A percentile compares a stretch with the other conserved stretches of the same genome.
These are phyloP conservation scores for Wasmannia auropunctata DNA, from an alignment of 1,140 invertebrate species.

Conservation along the genomic window DNA sequence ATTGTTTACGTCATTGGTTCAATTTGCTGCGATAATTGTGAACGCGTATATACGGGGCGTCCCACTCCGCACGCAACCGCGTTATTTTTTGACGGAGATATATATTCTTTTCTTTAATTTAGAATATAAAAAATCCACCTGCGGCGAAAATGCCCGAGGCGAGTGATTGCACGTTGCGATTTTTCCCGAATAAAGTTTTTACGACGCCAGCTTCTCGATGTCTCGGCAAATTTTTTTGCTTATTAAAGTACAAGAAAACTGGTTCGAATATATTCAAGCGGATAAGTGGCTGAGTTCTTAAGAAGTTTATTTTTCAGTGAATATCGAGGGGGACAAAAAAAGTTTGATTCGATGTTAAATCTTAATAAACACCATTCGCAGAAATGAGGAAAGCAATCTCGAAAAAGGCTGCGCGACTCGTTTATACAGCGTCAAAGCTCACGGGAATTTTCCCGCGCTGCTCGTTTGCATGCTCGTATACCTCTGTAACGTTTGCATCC, in stretches of 20 bases:
- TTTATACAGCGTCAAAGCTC: constrained; percentile 53
- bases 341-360: not conserved
- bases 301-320: not conserved
- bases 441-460: constrained; percentile 39
- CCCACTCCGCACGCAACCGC: not conserved
- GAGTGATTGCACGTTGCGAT: not conserved
- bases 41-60: not conserved
- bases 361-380: not conserved
- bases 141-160: not conserved
- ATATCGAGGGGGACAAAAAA: not conserved
- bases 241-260: not conserved
- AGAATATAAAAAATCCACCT: not conserved
- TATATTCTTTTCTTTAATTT: not conserved
- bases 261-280: too few species aligned
- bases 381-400: constrained; percentile 21
- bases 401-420: constrained; percentile 29
- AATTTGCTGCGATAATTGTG: constrained; percentile 32
- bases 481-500: not conserved
- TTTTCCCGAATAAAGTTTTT: not conserved
- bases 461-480: constrained; percentile 18
- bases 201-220: not conserved
- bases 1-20: constrained; percentile 48
- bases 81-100: not conserved
- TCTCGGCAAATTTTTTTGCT: not conserved
- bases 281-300: not conserved